Evolutionary conservation across 2,888 invertebrate genomes (phyloP), one percentile per base, ranked within the genome.

Genomic region (Eurytoma adleriae): DNA sequence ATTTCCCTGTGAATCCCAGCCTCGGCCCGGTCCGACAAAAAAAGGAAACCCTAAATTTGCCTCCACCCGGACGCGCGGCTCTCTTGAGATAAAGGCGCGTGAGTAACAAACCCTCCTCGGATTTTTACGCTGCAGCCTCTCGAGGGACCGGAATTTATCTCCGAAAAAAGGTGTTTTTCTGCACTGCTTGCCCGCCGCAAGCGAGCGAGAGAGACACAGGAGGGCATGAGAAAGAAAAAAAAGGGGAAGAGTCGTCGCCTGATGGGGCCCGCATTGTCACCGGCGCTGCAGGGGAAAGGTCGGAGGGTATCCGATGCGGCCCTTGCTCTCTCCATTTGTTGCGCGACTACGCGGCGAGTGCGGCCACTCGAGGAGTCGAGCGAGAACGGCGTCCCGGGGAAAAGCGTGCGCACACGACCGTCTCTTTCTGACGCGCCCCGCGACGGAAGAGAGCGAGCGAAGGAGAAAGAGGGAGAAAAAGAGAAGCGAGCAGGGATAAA

Each of bases 11-110:
- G 40, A 24, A 70, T 52, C 24, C 24, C 20, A 16, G 16, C 18
- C 24, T 24, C 20, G 16, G 16, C 20, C 12, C 68, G 24, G 20
- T 70, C 64, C 50, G 14, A 20, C 76, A 10, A 18, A 77, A 70
- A 77, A 77, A 70, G 77, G 64, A 61, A 64, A 64, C 27, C 70
- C 64, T 77, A 77, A 77, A 77, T 77, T 70, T 70, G 64, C 69
- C 56, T 77, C 56, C 24, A 18, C 54, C 16, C 18, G 2, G 12
- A 62, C 27, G 27, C 27, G 12, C 16, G 27, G 13, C 14, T 52
- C 68, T 68, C 20, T 24, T 12, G n/a, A 30, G 76, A 76, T 68
- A 76, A 76, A 68, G 62, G 27, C 66, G 13, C 57, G 40, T 68
- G 18, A 50, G n/a, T 14, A 30, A 5, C n/a, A 16, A 67, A n/a